Conservation (phyloP, 1,140 invertebrate species). For the Neocloeon triangulifer region DNA sequence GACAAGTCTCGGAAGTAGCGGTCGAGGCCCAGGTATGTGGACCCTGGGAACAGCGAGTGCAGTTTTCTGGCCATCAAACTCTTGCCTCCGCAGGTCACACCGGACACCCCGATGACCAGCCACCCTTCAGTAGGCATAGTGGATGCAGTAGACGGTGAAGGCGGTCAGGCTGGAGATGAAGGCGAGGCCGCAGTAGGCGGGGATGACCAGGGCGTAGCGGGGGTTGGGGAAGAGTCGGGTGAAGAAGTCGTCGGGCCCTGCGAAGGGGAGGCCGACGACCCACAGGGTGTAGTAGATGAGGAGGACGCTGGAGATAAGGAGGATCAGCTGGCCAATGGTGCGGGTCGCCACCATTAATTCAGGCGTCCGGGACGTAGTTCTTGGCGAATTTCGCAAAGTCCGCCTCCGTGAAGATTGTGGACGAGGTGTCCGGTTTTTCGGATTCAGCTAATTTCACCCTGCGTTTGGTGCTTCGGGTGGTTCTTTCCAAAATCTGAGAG, state of each 20-base stretch:
- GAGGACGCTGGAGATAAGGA: constrained; percentile 24
- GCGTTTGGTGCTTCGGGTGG: no score
- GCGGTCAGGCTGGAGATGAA: constrained; percentile 37
- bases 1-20: constrained; percentile 46
- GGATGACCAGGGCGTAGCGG: constrained; percentile 29
- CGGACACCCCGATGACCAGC: constrained; percentile 48
- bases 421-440: no score
- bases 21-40: constrained; percentile 35
- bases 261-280: constrained; percentile 41
- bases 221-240: constrained; percentile 28
- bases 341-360: constrained; percentile 12
- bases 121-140: constrained; percentile 20
- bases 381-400: constrained; percentile 24
- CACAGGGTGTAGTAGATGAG: constrained; percentile 40
- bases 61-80: constrained; percentile 18
- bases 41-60: constrained; percentile 7
- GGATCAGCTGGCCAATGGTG: constrained; percentile 26
- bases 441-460: no score
- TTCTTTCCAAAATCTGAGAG: no score
- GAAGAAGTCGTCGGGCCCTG: constrained; percentile 21
- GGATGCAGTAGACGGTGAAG: constrained; percentile 23
- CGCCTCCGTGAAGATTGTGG: constrained; percentile 24
- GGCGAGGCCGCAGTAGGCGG: constrained; percentile 30
- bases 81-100: constrained; percentile 60
- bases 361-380: constrained; percentile 18